Percentiles rank a stretch among this genome's conserved stretches.
These are phyloP conservation scores for Drosophila parthenogenetica DNA, from an alignment of 2,888 invertebrate species.

Conservation along the genomic window DNA sequence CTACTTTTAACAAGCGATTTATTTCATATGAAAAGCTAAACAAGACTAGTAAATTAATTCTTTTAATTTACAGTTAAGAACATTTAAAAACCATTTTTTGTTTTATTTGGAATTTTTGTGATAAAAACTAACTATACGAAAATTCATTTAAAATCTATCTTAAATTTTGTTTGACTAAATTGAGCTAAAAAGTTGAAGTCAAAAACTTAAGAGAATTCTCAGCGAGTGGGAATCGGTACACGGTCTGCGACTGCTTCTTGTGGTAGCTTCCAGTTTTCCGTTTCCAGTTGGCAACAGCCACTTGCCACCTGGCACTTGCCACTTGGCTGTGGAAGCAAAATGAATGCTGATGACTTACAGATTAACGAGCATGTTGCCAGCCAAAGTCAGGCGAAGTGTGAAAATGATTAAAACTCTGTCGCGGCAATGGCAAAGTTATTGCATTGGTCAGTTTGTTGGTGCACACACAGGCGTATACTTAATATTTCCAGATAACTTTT, in stretches of 20 bases:
- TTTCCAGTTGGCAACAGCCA: conserved; percentile 20
- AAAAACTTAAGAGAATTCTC: background rate
- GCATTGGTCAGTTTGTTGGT: conserved; percentile 22
- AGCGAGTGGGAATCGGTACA: background rate
- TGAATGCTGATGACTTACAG: conserved; percentile 64
- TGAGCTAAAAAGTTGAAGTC: background rate
- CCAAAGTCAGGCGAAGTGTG: conserved; percentile 62
- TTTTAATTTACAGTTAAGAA: too few species aligned
- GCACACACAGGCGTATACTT: conserved; percentile 31
- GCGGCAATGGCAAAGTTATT: conserved; percentile 16
- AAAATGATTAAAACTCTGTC: conserved; percentile 60
- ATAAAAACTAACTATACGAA: too few species aligned
- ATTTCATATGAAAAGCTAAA: too few species aligned
- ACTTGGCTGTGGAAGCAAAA: conserved; percentile 55
- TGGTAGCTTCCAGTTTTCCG: conserved; percentile 11
- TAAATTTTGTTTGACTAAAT: too few species aligned
- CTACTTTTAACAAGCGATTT: too few species aligned
- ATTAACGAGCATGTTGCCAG: conserved; percentile 55
- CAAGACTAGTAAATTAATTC: too few species aligned
- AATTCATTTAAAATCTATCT: too few species aligned
- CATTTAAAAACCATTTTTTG: too few species aligned
- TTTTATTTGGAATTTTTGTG: too few species aligned
- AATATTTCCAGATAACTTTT: conserved; percentile 1
- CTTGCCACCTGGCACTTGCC: conserved; percentile 36
- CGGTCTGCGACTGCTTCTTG: background rate